These are phyloP conservation scores for Escarpia spicata DNA, from an alignment of 2,888 invertebrate genomes.

Conservation along the genomic window DNA sequence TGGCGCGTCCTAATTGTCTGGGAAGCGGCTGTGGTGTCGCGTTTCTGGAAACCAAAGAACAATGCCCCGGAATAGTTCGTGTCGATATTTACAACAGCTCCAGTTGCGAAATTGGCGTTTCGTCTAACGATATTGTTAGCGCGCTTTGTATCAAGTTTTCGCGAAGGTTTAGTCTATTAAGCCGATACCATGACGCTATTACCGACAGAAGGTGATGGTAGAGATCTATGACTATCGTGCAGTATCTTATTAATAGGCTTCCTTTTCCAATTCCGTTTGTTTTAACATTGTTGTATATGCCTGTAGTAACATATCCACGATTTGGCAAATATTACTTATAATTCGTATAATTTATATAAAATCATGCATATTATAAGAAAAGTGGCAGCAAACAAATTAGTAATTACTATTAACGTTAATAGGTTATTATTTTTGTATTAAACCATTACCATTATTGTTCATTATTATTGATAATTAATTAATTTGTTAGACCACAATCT, in stretches of 20 bases:
- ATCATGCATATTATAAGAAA: background rate
- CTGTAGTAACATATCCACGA: no score
- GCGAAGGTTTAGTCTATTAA: background rate
- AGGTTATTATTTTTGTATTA: background rate
- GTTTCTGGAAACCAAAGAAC: slow-evolving; percentile 7
- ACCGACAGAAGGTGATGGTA: background rate
- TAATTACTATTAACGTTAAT: background rate
- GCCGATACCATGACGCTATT: background rate
- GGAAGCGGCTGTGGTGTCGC: background rate
- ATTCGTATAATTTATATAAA: background rate
- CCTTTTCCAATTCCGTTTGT: background rate
- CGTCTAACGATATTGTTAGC: slow-evolving; percentile 12
- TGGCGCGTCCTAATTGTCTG: slow-evolving; percentile 11
- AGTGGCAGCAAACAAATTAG: background rate
- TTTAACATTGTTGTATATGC: background rate
- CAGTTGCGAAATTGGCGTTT: background rate
- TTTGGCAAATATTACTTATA: no score
- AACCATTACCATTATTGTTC: background rate
- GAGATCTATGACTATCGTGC: background rate
- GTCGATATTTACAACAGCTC: slow-evolving; percentile 6
- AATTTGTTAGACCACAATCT: no score
- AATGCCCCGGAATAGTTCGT: background rate
- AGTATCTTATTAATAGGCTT: background rate
- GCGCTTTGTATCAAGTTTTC: background rate
- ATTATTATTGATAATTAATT: background rate